These are phyloP conservation scores for Neosilurus mollespiculum DNA, from an alignment of 2,797 vertebrate species.

Conservation along the genomic window DNA sequence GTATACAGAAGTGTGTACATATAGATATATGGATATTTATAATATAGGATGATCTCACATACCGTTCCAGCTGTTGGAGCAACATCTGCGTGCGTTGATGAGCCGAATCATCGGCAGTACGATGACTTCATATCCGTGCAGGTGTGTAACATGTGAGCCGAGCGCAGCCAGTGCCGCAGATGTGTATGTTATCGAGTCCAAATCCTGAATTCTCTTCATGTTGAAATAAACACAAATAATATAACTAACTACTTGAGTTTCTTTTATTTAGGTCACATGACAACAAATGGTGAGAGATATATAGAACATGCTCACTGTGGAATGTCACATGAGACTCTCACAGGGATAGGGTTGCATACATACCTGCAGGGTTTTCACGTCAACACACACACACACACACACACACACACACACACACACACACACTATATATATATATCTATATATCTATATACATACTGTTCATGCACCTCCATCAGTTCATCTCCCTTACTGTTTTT, in stretches of 20 bases:
- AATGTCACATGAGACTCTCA: conserved; percentile 15
- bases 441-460: neutral
- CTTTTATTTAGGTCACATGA: neutral
- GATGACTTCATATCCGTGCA: conserved; percentile 40
- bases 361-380: conserved; percentile 24
- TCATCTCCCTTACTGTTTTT: neutral
- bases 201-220: conserved; percentile 14
- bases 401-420: conserved; percentile 1
- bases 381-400: neutral
- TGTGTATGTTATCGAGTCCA: conserved; percentile 19
- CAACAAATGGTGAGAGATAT: neutral
- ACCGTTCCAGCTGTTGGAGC: conserved; percentile 7
- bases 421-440: neutral
- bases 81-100: conserved; percentile 23
- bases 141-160: conserved; percentile 38
- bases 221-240: conserved; percentile 40
- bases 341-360: conserved; percentile 30
- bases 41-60: neutral
- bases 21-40: too few relatives aligned
- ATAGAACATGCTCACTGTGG: neutral
- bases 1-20: neutral
- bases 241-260: neutral
- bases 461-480: neutral
- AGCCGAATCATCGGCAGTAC: neutral
- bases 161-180: neutral